Conservation (phyloP, 2,113 vertebrate genomes). For the Helogale parvula region DNA sequence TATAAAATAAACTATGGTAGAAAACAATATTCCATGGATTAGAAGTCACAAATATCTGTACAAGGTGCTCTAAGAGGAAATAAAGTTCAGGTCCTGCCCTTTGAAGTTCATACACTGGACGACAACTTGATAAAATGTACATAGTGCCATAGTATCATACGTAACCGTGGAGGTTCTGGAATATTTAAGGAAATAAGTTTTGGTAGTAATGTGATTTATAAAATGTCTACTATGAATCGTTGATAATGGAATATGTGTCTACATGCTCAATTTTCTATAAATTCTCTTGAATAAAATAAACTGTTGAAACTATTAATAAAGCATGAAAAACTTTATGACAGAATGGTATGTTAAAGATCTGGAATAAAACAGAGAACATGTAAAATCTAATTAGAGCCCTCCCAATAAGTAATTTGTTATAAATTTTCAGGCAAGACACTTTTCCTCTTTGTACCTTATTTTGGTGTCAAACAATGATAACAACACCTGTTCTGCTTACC, state of each 20-base stretch:
- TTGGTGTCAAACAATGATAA: constrained; percentile 46
- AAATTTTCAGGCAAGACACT: constrained; percentile 25
- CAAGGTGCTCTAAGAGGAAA: not conserved
- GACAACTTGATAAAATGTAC: not conserved
- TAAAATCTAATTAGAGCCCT: constrained; percentile 4
- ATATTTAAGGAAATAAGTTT: constrained; percentile 26
- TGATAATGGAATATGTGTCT: not conserved
- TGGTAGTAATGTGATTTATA: not conserved
- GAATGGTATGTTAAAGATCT: not conserved
- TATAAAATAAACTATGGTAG: constrained; percentile 25
- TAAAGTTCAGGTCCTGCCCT: not conserved
- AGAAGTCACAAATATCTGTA: constrained; percentile 24
- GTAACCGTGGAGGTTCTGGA: not conserved
- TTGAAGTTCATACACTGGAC: constrained; percentile 28
- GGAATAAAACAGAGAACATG: constrained; percentile 1
- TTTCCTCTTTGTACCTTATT: constrained; percentile 37
- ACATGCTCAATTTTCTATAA: not conserved
- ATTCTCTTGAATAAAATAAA: constrained; percentile 14
- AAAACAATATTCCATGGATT: constrained; percentile 30
- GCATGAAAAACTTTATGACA: not conserved
- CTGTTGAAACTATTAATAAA: not conserved
- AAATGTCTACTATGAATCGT: not conserved
- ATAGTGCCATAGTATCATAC: not conserved
- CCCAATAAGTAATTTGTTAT: constrained; percentile 6
- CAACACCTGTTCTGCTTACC: constrained; percentile 60